Evolutionary conservation across 2,113 vertebrate species (phyloP).

Genomic region (Neomonachus schauinslandi): DNA sequence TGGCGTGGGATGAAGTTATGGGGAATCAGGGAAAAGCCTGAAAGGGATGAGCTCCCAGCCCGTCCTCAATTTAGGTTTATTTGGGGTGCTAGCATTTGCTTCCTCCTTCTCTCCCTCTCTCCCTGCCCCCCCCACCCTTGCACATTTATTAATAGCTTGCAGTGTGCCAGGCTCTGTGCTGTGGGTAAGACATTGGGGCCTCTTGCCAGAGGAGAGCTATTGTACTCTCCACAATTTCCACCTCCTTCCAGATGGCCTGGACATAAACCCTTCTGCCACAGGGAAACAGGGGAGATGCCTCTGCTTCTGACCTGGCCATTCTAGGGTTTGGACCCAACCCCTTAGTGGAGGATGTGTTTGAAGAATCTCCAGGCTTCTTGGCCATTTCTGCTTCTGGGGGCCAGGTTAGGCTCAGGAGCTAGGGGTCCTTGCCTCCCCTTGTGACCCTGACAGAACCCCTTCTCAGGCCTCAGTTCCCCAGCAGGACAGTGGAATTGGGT

Average conservation of each 20-base stretch:
- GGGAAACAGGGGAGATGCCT: neutral
- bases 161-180: neutral
- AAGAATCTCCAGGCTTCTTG: neutral
- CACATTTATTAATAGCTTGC: neutral
- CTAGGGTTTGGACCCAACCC: neutral
- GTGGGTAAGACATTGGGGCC: neutral
- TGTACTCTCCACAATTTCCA: neutral
- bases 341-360: neutral
- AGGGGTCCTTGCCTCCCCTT: neutral
- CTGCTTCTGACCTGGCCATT: neutral
- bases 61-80: neutral
- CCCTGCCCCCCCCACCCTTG: too few species aligned
- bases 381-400: neutral
- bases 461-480: neutral
- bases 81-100: neutral
- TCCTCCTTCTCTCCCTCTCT: too few species aligned
- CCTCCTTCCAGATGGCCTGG: neutral
- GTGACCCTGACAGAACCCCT: neutral
- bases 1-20: neutral
- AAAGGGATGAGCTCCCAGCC: neutral
- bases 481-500: neutral
- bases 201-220: neutral
- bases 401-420: neutral
- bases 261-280: neutral
- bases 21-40: neutral